Base-by-base conservation (phyloP, 2,888 invertebrate species). In the Germaria angustata region DNA sequence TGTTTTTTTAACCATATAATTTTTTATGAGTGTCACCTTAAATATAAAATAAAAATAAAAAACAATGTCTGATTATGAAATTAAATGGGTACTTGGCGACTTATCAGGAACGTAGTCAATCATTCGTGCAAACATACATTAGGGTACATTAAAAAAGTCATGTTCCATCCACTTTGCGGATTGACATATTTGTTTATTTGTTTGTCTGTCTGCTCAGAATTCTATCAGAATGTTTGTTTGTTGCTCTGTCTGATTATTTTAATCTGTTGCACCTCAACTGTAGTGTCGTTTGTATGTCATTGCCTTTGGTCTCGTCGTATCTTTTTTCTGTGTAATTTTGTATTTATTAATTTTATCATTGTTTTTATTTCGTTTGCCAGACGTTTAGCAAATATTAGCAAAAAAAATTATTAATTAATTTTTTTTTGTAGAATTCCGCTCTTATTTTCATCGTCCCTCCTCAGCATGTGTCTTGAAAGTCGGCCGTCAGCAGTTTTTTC, bases 351-450 rank as follows among this genome's bases (percentile, higher is more conserved):
- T 46, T 46, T 69, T 36, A 7, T 44, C 55, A 57, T 22, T 13
- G 24, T 57, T 69, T 46, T 13, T 28, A 61, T 71, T 17, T n/a
- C 32, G 59, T 51, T 87, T 87, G 87, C 89, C 89, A 88, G 88
- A 88, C 88, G 85, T 84, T 87, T 88, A 86, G 86, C 88, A 88
- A 88, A 88, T 87, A 89, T 88, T 87, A 87, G 86, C 55, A 66
- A 75, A 13, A 75, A 13, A 61, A 68, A 85, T 88, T 88, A 88
- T 88, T 89, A 88, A 89, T 88, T 89, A 88, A 87, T 87, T 85
- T 87, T 86, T 87, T 86, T 76, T 66, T 65, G 57, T 63, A 63
- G 68, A 53, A 61, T 73, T 66, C 80, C 66, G 68, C 22, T 39
- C 46, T 59, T 34, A n/a, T 63, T 61, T 51, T 59, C 28, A 44